Percentiles rank a stretch among this genome's conserved stretches.
Evolutionary conservation across 2,888 invertebrate species (phyloP).

Genomic region (Dryadula phaetusa): DNA sequence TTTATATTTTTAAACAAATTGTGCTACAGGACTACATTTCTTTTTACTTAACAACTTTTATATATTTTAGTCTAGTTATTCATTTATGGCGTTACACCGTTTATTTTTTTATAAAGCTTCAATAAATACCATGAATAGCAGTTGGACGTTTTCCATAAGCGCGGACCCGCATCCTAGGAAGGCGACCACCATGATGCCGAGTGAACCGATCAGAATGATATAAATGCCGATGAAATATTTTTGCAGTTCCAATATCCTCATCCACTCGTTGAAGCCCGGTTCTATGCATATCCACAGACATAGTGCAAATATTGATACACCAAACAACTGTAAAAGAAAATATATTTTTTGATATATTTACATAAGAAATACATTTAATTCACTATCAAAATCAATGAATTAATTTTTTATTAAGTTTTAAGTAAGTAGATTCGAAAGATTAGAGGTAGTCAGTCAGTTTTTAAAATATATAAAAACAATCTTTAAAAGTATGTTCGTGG

Average conservation of each 20-base stretch:
- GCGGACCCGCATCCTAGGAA: constrained; percentile 94
- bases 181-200: constrained; percentile 89
- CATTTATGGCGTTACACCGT: too few relatives aligned
- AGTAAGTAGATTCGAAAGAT: too few relatives aligned
- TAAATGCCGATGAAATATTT: constrained; percentile 94
- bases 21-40: background rate
- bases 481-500: too few relatives aligned
- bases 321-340: constrained; percentile 86
- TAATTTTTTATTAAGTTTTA: too few relatives aligned
- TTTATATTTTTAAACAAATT: background rate
- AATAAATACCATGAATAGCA: constrained; percentile 89
- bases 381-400: too few relatives aligned
- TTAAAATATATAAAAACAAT: too few relatives aligned
- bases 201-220: constrained; percentile 88
- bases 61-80: too few relatives aligned
- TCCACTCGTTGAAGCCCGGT: constrained; percentile 92
- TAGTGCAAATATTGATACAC: constrained; percentile 90
- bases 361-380: too few relatives aligned
- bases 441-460: too few relatives aligned
- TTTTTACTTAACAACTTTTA: background rate
- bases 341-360: background rate
- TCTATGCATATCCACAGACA: constrained; percentile 93
- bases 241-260: constrained; percentile 88
- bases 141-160: constrained; percentile 88
- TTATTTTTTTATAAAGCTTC: background rate